Evolutionary conservation across 2,797 vertebrate species (phyloP), one percentile per base, ranked within the genome.

Genomic region (Phrynocephalus guinanensis): DNA sequence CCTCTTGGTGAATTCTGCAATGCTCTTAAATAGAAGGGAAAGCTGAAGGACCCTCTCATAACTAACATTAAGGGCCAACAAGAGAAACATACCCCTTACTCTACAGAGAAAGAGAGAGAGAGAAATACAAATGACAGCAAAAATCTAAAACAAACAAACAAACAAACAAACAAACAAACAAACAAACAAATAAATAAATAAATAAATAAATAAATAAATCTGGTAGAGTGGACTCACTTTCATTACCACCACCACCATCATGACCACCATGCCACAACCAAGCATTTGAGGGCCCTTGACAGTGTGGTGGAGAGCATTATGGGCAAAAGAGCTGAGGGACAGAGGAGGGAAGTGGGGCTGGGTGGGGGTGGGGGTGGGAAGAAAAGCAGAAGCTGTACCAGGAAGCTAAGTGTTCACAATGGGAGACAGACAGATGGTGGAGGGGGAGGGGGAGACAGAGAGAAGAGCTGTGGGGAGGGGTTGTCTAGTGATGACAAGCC

Each of bases 381-480:
- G 77, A 24, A 44, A 68, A n/a, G 8, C n/a, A 66, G 50, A 33
- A 85, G 63, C 60, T 22, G 15, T 50, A 68, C 77, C 66, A 44
- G 75, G 67, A 87, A 78, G 75, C 66, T 13, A 60, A 71, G 66
- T 22, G 50, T 44, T 87, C 75, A 87, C 86, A 87, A 83, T 79
- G 76, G 81, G 81, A 87, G 50, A 18, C 73, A 77, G 82, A 83
- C 86, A 87, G 86, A 87, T 87, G 86, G 86, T 87, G 81, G 8
- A 56, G 81, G 86, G 81, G 86, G 86, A 71, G 50, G 81, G 81
- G 81, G 48, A 79, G 67, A 83, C 48, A 78, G 66, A 78, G 33
- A 77, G 50, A 83, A 83, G 33, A 18, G 52, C n/a, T 71, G 75
- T 20, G 66, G 30, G 73, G 50, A 10, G 30, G 30, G 30, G 48